Conservation (phyloP, 2,888 invertebrate species). For the Altica lythri region DNA sequence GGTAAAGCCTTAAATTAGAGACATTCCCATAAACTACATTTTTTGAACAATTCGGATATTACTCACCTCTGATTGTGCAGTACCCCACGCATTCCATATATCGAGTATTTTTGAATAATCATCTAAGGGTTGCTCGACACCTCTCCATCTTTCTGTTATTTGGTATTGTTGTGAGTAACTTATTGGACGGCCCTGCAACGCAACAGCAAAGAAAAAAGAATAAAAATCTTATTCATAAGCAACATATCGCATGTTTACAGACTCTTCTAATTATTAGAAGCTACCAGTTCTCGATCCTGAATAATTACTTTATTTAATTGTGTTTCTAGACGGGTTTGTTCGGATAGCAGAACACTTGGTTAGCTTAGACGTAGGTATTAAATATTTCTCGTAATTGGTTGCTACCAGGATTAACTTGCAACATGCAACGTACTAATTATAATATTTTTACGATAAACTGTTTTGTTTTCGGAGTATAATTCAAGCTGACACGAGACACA, state of each 20-base stretch:
- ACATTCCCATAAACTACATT: too few relatives aligned
- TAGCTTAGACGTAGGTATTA: background rate
- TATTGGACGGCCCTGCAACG: slow-evolving; percentile 52
- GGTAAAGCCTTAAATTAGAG: too few relatives aligned
- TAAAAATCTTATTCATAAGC: background rate
- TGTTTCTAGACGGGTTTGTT: slow-evolving; percentile 1
- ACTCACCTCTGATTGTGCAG: slow-evolving; percentile 67
- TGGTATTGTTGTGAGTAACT: slow-evolving; percentile 62
- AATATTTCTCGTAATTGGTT: background rate
- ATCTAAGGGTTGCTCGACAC: slow-evolving; percentile 74
- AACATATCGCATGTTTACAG: background rate
- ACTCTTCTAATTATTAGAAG: background rate
- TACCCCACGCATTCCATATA: slow-evolving; percentile 82
- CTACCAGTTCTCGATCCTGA: background rate
- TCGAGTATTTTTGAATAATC: slow-evolving; percentile 75
- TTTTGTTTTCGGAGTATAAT: background rate
- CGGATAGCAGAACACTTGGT: background rate
- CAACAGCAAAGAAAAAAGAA: too few relatives aligned
- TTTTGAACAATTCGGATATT: too few relatives aligned
- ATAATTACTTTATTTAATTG: slow-evolving; percentile 4
- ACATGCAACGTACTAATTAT: background rate
- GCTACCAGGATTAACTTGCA: background rate
- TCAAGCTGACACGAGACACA: background rate
- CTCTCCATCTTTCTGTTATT: slow-evolving; percentile 78
- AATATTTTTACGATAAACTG: background rate